These are phyloP conservation scores for Rhagonycha fulva DNA, from an alignment of 2,888 invertebrate genomes.

Conservation along the genomic window DNA sequence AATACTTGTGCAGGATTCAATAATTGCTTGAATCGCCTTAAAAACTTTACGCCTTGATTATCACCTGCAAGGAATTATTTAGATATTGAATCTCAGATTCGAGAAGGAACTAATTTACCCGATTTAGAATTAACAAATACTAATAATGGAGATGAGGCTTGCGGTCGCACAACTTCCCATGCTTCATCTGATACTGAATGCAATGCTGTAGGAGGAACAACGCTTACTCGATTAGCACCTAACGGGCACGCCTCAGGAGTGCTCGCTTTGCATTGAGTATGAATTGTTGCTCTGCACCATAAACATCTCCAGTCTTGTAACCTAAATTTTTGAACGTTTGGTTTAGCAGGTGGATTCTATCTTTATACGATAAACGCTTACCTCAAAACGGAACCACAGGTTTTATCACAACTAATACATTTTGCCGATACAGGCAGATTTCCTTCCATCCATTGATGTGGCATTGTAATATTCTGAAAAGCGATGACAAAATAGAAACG, in stretches of 20 bases:
- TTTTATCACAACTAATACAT: conserved; percentile 92
- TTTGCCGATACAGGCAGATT: conserved; percentile 94
- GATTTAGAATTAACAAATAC: conserved; percentile 98
- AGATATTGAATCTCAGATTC: neutral
- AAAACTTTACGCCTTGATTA: conserved; percentile 96
- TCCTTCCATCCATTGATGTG: conserved; percentile 98
- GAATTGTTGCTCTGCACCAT: conserved; percentile 93
- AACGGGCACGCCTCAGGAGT: conserved; percentile 81
- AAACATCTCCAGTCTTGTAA: conserved; percentile 96
- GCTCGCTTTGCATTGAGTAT: conserved; percentile 86
- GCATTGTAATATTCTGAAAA: conserved; percentile 85
- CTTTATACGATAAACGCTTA: conserved; percentile 53
- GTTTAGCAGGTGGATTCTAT: neutral
- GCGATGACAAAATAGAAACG: neutral
- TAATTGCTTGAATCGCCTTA: conserved; percentile 91
- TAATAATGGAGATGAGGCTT: conserved; percentile 73
- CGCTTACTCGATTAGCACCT: conserved; percentile 87
- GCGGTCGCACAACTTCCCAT: conserved; percentile 82
- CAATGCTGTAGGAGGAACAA: conserved; percentile 92
- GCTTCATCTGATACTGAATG: conserved; percentile 92
- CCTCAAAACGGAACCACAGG: conserved; percentile 94
- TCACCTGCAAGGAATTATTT: conserved; percentile 66
- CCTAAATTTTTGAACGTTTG: conserved; percentile 52
- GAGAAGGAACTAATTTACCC: conserved; percentile 51
- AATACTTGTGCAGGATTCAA: conserved; percentile 98